These are phyloP conservation scores for Brachionus rubens DNA, from an alignment of 1,140 invertebrate genomes.

Conservation along the genomic window DNA sequence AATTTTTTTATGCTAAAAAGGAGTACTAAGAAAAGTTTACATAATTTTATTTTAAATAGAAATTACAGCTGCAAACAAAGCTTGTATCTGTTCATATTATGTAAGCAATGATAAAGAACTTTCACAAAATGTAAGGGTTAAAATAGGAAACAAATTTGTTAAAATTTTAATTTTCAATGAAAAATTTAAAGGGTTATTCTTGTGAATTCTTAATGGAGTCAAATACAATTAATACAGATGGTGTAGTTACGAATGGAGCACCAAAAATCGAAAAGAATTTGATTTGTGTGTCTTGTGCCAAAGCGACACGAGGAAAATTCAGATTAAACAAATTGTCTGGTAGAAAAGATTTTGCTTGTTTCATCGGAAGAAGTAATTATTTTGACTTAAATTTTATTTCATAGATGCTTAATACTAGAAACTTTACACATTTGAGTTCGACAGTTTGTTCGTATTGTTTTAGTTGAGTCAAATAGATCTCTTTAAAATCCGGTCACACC, in stretches of 20 bases:
- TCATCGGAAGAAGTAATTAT: slow-evolving; percentile 56
- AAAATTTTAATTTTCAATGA: neutral
- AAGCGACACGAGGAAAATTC: slow-evolving; percentile 56
- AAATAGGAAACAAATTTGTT: neutral
- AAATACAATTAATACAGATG: slow-evolving; percentile 18
- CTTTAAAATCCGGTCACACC: too few relatives aligned
- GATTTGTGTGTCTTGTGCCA: slow-evolving; percentile 58
- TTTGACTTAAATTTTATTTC: neutral
- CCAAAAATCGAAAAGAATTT: slow-evolving; percentile 26
- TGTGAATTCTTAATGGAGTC: slow-evolving; percentile 50
- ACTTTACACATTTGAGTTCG: too few relatives aligned
- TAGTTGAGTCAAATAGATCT: too few relatives aligned
- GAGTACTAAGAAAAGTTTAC: too few relatives aligned
- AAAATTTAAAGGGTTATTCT: slow-evolving; percentile 51
- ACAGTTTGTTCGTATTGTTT: too few relatives aligned
- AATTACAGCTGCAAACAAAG: slow-evolving; percentile 58
- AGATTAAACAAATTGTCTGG: slow-evolving; percentile 52
- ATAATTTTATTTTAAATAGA: slow-evolving; percentile 50
- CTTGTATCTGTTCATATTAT: slow-evolving; percentile 58
- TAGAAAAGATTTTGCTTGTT: slow-evolving; percentile 55
- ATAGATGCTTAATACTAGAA: too few relatives aligned
- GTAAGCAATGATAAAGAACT: slow-evolving; percentile 54
- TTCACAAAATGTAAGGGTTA: slow-evolving; percentile 57
- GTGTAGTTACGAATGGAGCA: slow-evolving; percentile 45
- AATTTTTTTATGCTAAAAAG: neutral